Base-by-base conservation (phyloP, 2,888 invertebrate species). In the Candidula unifasciata region DNA sequence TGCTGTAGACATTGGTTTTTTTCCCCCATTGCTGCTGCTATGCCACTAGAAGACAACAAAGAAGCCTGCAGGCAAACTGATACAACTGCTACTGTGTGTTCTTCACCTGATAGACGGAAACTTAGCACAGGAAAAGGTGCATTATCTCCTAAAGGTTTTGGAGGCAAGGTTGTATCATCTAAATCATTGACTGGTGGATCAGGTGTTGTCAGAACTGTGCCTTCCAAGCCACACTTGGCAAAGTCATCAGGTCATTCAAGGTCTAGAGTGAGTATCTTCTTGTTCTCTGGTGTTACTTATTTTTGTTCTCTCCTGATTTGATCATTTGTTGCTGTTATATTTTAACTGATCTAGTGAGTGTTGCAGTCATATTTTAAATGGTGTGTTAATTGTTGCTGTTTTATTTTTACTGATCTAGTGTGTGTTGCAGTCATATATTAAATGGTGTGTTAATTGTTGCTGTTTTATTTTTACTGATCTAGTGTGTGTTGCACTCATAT, bases 201-300 rank as follows among this genome's bases (percentile, higher is more conserved):
- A 82, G 87, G 88, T 81, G 69, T 81, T 80, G 54, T 87, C 64
- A 37, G 88, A 88, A 3, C 80, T 76, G 35, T 60, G 27, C 52
- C 21, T 13, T 74, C 80, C 52, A 80, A 68, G 60, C n/a, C 80
- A 18, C 66, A 54, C 0, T 8, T 84, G 30, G 8, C 76, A 16
- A 84, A 80, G 68, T 60, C 71, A 13, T 37, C 71, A 30, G 73
- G 73, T 33, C 84, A 80, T 57, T 54, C 73, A 6, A 80, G 57
- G 21, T 73, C 74, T 21, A 79, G 68, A 73, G 83, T 84, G n/a
- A 64, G 79, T 83, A 3, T 16, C 10, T 6, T 30, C 3, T 33
- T 66, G 10, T 78, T 74, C 18, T 35, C 24, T n/a, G n/a, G 24
- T 30, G 68, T 18, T 68, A 54, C 18, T 54, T 54, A 10, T 54